Percentiles rank a stretch among this genome's conserved stretches.
Conservation (phyloP, 2,797 vertebrate genomes). For the Pangasius djambal region DNA sequence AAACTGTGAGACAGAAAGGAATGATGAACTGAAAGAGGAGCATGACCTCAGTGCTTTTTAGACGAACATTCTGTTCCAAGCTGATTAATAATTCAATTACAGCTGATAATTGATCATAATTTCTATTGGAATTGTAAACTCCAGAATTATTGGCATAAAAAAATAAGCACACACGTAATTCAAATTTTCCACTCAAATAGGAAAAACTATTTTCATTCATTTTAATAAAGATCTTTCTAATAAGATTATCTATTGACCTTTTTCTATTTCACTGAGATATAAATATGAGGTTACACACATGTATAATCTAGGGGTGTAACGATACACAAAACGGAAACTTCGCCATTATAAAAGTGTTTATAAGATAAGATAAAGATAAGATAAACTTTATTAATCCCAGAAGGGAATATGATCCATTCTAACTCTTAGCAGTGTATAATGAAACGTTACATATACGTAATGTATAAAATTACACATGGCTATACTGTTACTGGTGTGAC, state of each 20-base stretch:
- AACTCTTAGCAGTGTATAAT: not conserved
- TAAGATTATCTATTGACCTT: not conserved
- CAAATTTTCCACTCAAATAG: not conserved
- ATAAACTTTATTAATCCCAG: no score
- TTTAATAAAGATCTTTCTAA: not conserved
- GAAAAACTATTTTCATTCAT: not conserved
- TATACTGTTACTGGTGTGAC: not conserved
- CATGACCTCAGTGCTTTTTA: not conserved
- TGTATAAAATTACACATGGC: not conserved
- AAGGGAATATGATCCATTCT: not conserved
- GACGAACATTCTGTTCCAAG: no score
- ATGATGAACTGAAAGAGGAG: conserved; percentile 13
- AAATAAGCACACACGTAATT: not conserved
- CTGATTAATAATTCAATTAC: not conserved
- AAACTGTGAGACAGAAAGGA: not conserved
- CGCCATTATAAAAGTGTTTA: not conserved
- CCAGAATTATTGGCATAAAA: no score
- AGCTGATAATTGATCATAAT: not conserved
- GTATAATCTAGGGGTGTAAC: not conserved
- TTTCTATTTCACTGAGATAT: not conserved
- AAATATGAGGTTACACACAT: no score
- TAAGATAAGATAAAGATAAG: no score
- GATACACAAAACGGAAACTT: not conserved
- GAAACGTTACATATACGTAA: not conserved
- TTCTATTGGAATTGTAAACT: not conserved